phyloP scores from a whole-genome alignment of 64 coral and sea anemone genomes.

The Pachyseris speciosa region DNA sequence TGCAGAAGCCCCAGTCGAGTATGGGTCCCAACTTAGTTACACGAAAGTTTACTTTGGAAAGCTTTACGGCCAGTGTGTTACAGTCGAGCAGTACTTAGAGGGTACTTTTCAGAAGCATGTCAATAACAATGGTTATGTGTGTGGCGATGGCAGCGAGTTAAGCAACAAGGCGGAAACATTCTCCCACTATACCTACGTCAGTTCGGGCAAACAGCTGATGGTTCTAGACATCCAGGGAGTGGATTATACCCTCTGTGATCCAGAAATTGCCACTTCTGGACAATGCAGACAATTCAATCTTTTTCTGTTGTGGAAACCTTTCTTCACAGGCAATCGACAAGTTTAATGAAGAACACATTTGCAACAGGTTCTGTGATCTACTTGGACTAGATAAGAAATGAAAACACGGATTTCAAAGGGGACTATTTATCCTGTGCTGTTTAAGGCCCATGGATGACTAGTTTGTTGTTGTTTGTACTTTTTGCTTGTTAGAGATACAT shows the following conservation, averaged over 20 bases:
- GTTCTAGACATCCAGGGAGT: slow-evolving; percentile 73
- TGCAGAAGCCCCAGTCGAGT: slow-evolving; percentile 35
- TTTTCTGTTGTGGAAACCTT: slow-evolving; percentile 78
- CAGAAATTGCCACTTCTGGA: slow-evolving; percentile 62
- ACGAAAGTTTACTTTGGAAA: too few relatives aligned
- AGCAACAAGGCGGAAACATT: slow-evolving; percentile 59
- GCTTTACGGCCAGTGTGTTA: slow-evolving; percentile 46
- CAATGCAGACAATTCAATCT: slow-evolving; percentile 46
- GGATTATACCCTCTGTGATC: slow-evolving; percentile 59
- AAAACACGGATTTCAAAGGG: background rate
- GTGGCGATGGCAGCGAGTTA: slow-evolving; percentile 38
- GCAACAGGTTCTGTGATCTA: slow-evolving; percentile 62
- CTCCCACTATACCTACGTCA: slow-evolving; percentile 61
- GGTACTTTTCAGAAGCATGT: slow-evolving; percentile 74
- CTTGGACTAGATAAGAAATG: slow-evolving; percentile 15
- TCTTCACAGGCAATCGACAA: slow-evolving; percentile 28
- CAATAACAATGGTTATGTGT: slow-evolving; percentile 69
- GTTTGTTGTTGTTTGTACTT: background rate
- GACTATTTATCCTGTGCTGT: too few relatives aligned
- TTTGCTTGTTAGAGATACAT: background rate
- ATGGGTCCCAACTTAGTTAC: slow-evolving; percentile 31
- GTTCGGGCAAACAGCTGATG: slow-evolving; percentile 74
- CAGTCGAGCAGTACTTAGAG: slow-evolving; percentile 53
- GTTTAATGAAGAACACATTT: slow-evolving; percentile 64
- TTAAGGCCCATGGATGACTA: too few relatives aligned